These are phyloP conservation scores for Sylvilagus floridanus DNA, from an alignment of 2,797 vertebrate species.

Conservation along the genomic window DNA sequence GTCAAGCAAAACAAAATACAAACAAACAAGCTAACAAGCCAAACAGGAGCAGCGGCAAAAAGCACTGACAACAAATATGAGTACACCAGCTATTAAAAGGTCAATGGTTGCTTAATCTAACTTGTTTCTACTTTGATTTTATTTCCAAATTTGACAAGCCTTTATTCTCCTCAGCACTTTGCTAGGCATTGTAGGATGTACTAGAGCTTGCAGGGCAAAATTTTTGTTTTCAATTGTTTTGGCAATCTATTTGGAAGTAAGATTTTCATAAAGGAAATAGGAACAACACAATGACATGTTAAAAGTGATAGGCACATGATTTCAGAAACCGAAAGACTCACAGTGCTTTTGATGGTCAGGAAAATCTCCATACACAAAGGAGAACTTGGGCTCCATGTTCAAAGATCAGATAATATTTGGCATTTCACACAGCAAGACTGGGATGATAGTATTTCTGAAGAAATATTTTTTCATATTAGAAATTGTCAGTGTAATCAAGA, in stretches of 20 bases:
- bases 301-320: neutral
- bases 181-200: neutral
- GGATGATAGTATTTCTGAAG: neutral
- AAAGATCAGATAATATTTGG: neutral
- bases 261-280: neutral
- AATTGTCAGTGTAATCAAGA: neutral
- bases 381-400: neutral
- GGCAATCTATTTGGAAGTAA: conserved; percentile 2
- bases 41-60: neutral
- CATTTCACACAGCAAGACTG: neutral
- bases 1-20: neutral
- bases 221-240: conserved; percentile 18
- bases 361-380: neutral
- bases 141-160: neutral
- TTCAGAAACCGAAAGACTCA: neutral
- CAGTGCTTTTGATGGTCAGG: no score
- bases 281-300: neutral
- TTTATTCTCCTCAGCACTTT: neutral
- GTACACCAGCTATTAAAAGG: neutral
- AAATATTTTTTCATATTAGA: neutral
- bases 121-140: neutral
- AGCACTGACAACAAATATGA: neutral
- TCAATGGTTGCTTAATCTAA: neutral
- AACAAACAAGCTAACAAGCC: neutral
- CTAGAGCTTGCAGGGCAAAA: neutral